Evolutionary conservation across 2,113 vertebrate species (phyloP).

Genomic region (Pongo abelii): DNA sequence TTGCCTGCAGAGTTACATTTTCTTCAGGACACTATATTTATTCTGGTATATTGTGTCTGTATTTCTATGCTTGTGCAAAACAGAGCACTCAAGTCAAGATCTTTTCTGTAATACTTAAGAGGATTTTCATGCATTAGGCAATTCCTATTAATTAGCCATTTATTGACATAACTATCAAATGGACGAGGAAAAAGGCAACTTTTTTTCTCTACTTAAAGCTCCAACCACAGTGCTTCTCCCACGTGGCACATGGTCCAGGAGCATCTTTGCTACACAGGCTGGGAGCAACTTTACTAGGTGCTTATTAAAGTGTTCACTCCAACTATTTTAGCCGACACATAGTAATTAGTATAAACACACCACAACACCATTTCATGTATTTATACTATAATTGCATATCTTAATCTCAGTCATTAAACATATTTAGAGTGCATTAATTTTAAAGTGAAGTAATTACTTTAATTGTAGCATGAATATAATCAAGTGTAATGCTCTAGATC

Average conservation of each 20-base stretch:
- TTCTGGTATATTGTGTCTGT: background rate
- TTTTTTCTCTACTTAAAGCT: background rate
- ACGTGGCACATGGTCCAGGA: background rate
- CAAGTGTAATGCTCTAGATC: background rate
- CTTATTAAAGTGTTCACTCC: background rate
- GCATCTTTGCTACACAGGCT: background rate
- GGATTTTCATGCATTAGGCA: background rate
- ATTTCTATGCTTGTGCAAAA: background rate
- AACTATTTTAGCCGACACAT: conserved; percentile 32
- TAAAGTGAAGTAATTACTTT: conserved; percentile 69
- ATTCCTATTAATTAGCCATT: background rate
- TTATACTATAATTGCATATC: conserved; percentile 65
- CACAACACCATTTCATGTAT: conserved; percentile 57
- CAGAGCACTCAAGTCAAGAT: background rate
- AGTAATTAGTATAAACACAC: conserved; percentile 60
- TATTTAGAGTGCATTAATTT: conserved; percentile 70
- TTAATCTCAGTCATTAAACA: conserved; percentile 75
- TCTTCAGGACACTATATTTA: background rate
- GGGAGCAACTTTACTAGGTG: background rate
- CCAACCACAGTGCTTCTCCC: background rate
- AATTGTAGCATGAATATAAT: conserved; percentile 73
- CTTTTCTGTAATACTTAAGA: background rate
- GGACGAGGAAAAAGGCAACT: background rate
- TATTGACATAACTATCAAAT: background rate
- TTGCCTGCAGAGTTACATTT: background rate